Evolutionary conservation across 2,113 vertebrate genomes (phyloP), one percentile per base, ranked within the genome.

Genomic region (Hypocryptadius cinnamomeus): DNA sequence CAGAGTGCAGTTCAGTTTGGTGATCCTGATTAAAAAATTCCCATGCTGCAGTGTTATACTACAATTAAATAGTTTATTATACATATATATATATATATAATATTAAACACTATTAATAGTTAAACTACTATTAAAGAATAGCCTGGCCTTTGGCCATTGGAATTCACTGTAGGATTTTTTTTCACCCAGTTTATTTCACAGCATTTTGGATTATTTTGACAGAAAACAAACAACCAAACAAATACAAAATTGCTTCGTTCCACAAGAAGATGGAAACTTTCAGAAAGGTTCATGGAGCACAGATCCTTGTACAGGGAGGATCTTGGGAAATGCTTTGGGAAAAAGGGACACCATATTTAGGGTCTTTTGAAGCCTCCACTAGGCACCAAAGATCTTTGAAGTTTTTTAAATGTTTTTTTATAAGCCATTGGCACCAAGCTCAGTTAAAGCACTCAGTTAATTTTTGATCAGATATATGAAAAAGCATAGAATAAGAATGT

Each of bases 171-270:
- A 79, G 61, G 83, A 65, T 85, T 95, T 53, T 89, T 71, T 80
- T 28, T 86, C 85, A 90, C 85, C 9, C 48, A 25, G 33, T 87
- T 94, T 68, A 87, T 96, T 88, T 95, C 89, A 63, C 70, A 65
- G 69, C 23, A 45, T 80, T 96, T 96, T 96, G 70, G 85, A 88
- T 96, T 96, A 91, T 88, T 96, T 88, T 90, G 79, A 27, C 42
- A 72, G 16, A 56, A 89, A 79, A 18, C 15, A 82, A 84, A 31
- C 27, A 79, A 85, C 18, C 8, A 80, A 65, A 5, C 16, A 70
- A 83, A 86, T 15, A 78, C 71, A 65, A 76, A 84, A 37, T 33
- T 69, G 16, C 19, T 79, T 70, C 1, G 3, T 79, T 90, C 11
- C 42, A 77, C 37, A 85, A 59, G 76, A 83, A 68, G 63, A 53